Conservation (phyloP, 2,113 vertebrate genomes). For the Girardinichthys multiradiatus region DNA sequence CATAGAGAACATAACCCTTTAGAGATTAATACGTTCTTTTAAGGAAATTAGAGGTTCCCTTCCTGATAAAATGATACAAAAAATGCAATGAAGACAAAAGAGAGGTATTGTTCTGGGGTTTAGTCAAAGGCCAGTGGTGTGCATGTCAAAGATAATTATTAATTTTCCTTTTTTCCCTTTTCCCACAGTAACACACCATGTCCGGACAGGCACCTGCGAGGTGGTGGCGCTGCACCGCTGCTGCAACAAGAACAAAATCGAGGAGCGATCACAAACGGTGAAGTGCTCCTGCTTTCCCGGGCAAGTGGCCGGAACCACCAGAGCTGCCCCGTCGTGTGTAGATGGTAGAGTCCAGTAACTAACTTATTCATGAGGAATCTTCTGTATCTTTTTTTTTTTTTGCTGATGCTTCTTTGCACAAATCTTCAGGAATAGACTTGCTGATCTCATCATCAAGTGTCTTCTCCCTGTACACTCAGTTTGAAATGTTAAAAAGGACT, state of each 20-base stretch:
- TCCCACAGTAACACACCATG: conserved; percentile 85
- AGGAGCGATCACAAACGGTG: conserved; percentile 96
- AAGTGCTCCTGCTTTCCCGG: conserved; percentile 99
- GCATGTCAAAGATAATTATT: conserved; percentile 4
- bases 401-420: conserved; percentile 27
- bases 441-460: conserved; percentile 28
- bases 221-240: conserved; percentile 97
- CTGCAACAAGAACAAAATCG: conserved; percentile 99
- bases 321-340: conserved; percentile 95
- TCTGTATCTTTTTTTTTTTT: not conserved
- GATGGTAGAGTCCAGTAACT: conserved; percentile 84
- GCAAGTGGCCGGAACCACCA: conserved; percentile 96
- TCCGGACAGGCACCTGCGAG: conserved; percentile 95
- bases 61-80: conserved; percentile 9
- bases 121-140: conserved; percentile 11
- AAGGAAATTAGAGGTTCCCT: conserved; percentile 18
- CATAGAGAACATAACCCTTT: not conserved
- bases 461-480: not conserved
- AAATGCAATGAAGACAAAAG: conserved; percentile 6
- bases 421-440: conserved; percentile 27
- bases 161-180: not conserved
- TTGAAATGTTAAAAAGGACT: not conserved
- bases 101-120: conserved; percentile 27
- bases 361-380: conserved; percentile 8
- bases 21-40: conserved; percentile 12